These are phyloP conservation scores for Aphelinus certus DNA, from an alignment of 1,140 invertebrate genomes.

Conservation along the genomic window DNA sequence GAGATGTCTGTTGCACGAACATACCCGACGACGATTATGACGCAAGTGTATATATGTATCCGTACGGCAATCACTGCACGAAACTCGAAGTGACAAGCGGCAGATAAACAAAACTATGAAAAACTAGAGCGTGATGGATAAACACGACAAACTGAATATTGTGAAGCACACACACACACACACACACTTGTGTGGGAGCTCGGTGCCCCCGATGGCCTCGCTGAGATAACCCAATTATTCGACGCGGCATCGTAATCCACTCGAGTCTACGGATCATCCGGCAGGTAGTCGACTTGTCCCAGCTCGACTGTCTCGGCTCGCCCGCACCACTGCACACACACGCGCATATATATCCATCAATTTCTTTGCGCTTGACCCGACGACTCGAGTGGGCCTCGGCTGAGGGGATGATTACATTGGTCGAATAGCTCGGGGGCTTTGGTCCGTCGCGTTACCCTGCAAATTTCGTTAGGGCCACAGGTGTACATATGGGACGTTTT, in stretches of 20 bases:
- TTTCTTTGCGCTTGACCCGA: not conserved
- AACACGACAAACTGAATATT: not conserved
- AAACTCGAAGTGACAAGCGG: not conserved
- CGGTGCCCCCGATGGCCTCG: not conserved
- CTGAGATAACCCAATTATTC: constrained; percentile 25
- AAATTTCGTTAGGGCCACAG: no score
- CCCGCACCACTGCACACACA: no score
- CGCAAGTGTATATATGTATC: no score
- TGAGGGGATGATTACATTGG: not conserved
- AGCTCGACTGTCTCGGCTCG: no score
- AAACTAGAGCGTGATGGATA: not conserved
- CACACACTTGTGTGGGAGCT: no score
- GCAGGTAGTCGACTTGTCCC: no score
- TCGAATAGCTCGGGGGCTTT: no score
- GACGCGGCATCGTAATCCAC: not conserved
- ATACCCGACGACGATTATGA: no score
- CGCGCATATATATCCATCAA: no score
- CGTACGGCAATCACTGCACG: not conserved
- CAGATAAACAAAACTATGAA: not conserved
- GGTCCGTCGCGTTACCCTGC: no score
- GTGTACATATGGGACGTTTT: no score
- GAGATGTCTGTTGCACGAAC: no score
- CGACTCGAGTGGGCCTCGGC: not conserved
- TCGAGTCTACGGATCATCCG: not conserved
- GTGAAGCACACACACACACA: not conserved